Base-by-base conservation (phyloP, 2,797 vertebrate genomes). In the Synanceia verrucosa region DNA sequence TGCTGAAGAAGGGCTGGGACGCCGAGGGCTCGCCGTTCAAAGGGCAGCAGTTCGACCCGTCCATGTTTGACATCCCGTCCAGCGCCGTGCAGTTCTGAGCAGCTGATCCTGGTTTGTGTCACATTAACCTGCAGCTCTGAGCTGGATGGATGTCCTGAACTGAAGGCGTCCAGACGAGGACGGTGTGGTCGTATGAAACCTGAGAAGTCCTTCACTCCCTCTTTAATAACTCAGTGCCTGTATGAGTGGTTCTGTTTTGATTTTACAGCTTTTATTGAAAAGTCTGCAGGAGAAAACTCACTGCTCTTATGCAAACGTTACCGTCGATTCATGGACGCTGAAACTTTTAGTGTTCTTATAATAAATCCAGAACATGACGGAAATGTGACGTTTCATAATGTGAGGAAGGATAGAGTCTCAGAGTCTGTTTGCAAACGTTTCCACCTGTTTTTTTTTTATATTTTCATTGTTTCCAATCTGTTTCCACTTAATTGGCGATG, bases 1-100 rank as follows among this genome's bases (percentile, higher is more conserved):
- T 99, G 97, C 94, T 99, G 91, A 97, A 97, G 95, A 99, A 98
- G 83, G 97, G 97, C 87, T 99, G 98, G 98, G 96, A 99, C 36
- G 96, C 96, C 0, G 97, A 99, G 44, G 97, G 98, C 8, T 99
- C 98, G 0, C 98, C 98, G 0, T 99, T 99, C 91, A 96, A 83
- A 12, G 98, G 98, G 65, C 97, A 99, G 90, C 91, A 94, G 80
- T 99, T 99, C 39, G 98, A 99, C 90, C 97, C 97, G 0, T 92
- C 97, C 92, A 94, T 98, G 96, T 99, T 99, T 58, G 97, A 98
- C 94, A 97, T 99, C 93, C 97, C 96, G 4, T 94, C 97, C 0
- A 96, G 96, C 1, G 96, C 97, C 0, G 97, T 99, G 70, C 97
- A 99, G 94, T 99, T 99, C 90, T 99, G 95, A 96, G 59, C 14